A percentile compares a stretch with the other conserved stretches of the same genome.
phyloP scores from a whole-genome alignment of 1,140 invertebrate genomes.

The Theocolax elegans region DNA sequence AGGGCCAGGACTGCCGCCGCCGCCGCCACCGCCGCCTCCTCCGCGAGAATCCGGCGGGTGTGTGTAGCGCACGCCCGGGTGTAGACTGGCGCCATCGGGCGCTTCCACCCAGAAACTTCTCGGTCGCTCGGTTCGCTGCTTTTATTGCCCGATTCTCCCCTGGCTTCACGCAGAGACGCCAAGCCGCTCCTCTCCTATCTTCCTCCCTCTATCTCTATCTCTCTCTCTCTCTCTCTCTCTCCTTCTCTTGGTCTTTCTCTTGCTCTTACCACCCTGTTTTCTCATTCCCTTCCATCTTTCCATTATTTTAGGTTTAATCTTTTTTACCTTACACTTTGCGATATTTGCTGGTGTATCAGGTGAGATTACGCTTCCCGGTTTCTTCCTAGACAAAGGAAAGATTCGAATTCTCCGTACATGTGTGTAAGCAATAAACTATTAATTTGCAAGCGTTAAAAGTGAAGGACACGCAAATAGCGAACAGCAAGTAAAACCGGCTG shows the following conservation, averaged over 20 bases:
- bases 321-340: background rate
- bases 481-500: too few species aligned
- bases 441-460: background rate
- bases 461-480: too few species aligned
- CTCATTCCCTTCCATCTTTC: background rate
- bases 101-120: slow-evolving; percentile 49
- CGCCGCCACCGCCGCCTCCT: background rate
- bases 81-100: slow-evolving; percentile 58
- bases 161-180: background rate
- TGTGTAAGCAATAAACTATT: background rate
- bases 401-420: background rate
- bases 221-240: background rate
- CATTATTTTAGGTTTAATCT: too few species aligned
- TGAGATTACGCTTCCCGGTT: slow-evolving; percentile 24
- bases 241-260: background rate
- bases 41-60: slow-evolving; percentile 32
- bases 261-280: background rate
- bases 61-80: slow-evolving; percentile 42
- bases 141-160: slow-evolving; percentile 44
- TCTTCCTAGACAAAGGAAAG: background rate
- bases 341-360: slow-evolving; percentile 19
- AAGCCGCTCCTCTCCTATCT: background rate
- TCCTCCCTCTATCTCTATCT: background rate
- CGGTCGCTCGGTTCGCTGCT: slow-evolving; percentile 23
- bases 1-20: background rate